Evolutionary conservation across 2,113 vertebrate species (phyloP).

Genomic region (Polypterus bichir): DNA sequence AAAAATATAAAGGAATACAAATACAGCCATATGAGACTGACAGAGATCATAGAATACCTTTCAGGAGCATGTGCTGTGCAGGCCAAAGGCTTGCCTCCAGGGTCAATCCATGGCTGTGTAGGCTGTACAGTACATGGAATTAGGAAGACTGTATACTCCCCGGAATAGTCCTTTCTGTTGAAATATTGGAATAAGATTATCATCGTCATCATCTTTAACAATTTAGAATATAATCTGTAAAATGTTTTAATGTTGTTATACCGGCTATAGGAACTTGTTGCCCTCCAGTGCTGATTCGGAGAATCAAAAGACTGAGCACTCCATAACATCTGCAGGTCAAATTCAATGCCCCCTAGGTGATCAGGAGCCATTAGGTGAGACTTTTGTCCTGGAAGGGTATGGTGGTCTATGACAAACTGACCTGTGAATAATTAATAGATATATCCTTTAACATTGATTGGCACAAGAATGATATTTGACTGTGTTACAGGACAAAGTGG

Average conservation of each 20-base stretch:
- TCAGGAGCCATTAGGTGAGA: constrained; percentile 80
- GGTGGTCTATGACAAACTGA: constrained; percentile 87
- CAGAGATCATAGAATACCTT: constrained; percentile 47
- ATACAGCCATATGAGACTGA: neutral
- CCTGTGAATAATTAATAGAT: constrained; percentile 40
- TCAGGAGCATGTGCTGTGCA: constrained; percentile 89
- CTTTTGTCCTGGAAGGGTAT: constrained; percentile 80
- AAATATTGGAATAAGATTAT: too few relatives aligned
- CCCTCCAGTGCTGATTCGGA: constrained; percentile 90
- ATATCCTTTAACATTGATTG: too few relatives aligned
- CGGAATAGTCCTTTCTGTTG: constrained; percentile 86
- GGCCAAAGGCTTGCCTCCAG: constrained; percentile 79
- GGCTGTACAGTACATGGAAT: constrained; percentile 92
- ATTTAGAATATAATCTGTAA: too few relatives aligned
- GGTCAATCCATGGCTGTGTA: constrained; percentile 84
- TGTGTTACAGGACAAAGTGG: too few relatives aligned
- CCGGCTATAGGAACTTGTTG: constrained; percentile 95
- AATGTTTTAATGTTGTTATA: constrained; percentile 17
- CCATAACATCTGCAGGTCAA: constrained; percentile 88
- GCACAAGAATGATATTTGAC: too few relatives aligned
- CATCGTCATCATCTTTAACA: too few relatives aligned
- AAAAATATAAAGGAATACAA: neutral
- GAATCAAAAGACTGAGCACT: constrained; percentile 93
- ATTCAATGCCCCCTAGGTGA: constrained; percentile 86
- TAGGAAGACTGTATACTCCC: constrained; percentile 81